These are phyloP conservation scores for Mercenaria mercenaria DNA, from an alignment of 1,140 invertebrate genomes.

Conservation along the genomic window DNA sequence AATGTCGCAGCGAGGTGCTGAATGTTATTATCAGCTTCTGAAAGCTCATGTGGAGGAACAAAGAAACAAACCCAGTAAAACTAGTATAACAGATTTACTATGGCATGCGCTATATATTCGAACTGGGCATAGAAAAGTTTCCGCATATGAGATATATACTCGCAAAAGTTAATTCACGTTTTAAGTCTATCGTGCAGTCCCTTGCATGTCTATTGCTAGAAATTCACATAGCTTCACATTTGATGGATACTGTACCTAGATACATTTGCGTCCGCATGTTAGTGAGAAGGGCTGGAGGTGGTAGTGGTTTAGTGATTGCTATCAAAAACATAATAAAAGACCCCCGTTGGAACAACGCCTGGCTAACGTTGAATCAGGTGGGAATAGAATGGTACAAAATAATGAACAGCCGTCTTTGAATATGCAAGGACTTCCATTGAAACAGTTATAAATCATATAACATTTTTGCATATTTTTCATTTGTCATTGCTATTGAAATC, in stretches of 20 bases:
- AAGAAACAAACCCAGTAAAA: neutral
- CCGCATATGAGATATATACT: neutral
- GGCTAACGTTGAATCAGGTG: neutral
- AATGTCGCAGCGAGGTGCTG: too few relatives aligned
- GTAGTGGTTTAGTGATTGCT: neutral
- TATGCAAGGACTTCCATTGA: too few relatives aligned
- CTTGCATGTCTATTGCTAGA: neutral
- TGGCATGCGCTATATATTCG: too few relatives aligned
- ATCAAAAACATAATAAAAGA: slow-evolving; percentile 2
- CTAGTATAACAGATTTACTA: neutral
- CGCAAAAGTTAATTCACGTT: neutral
- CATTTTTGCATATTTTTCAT: too few relatives aligned
- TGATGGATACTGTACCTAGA: neutral
- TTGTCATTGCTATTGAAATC: too few relatives aligned
- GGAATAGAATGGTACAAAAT: too few relatives aligned
- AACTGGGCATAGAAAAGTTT: neutral
- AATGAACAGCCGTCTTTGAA: too few relatives aligned
- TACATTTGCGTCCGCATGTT: neutral
- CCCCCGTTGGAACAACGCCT: neutral
- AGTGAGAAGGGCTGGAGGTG: neutral
- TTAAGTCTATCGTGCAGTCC: neutral
- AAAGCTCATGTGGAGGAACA: too few relatives aligned
- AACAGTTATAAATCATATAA: too few relatives aligned
- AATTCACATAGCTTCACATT: neutral
- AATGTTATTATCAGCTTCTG: too few relatives aligned